Base-by-base conservation (phyloP, 2,888 invertebrate species). In the Brachyptera putata region DNA sequence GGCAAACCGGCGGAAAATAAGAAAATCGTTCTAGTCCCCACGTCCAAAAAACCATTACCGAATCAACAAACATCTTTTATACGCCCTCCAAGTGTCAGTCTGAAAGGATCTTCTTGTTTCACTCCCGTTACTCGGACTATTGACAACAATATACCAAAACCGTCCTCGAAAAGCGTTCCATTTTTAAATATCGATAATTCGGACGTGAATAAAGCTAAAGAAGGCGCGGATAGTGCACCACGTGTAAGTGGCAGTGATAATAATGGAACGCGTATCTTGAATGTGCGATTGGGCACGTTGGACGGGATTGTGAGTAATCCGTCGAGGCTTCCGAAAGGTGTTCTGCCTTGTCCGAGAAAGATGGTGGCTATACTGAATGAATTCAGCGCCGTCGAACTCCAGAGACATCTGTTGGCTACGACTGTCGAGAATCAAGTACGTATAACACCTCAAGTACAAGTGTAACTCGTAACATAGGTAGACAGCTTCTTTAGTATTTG, bases 401-500 rank as follows among this genome's bases (percentile, higher is more conserved):
- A 90, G 76, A 84, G 90, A 69, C 91, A 91, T 77, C 79, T 92
- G 66, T 83, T 92, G 67, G 86, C 85, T 30, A 82, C 87, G 69
- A 87, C 89, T 72, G 88, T 89, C 72, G 86, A 89, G 74, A 91
- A 91, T 79, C 89, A 92, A 86, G 91, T 90, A 70, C 71, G 76
- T 64, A n/a, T n/a, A 21, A 30, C 18, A 30, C 43, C 11, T 59
- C 25, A 16, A 5, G 34, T 25, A 37, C 34, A 30, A 11, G 34
- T n/a, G n/a, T n/a, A n/a, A n/a, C n/a, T n/a, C n/a, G n/a, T n/a
- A n/a, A n/a, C n/a, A n/a, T n/a, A n/a, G n/a, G n/a, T n/a, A n/a
- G n/a, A n/a, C n/a, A n/a, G n/a, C n/a, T n/a, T n/a, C n/a, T n/a
- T n/a, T n/a, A n/a, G n/a, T n/a, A n/a, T n/a, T n/a, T n/a, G n/a